phyloP scores from a whole-genome alignment of 2,113 vertebrate species.

The Hypocryptadius cinnamomeus region DNA sequence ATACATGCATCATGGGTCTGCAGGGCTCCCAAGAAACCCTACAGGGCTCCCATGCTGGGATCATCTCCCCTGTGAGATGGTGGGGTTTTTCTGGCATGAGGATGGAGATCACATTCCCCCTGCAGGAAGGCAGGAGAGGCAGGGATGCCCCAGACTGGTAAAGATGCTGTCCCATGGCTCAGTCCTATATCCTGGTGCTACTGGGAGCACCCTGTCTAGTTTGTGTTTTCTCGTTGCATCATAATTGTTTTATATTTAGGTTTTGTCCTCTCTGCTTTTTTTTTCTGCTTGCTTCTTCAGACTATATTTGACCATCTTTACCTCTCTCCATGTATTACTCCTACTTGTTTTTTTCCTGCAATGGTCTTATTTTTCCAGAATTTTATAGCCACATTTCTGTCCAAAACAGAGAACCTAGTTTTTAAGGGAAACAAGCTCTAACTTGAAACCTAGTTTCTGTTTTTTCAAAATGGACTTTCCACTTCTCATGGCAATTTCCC shows the following conservation, averaged over 20 bases:
- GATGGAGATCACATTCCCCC: not conserved
- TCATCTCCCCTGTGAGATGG: not conserved
- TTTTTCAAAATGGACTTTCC: not conserved
- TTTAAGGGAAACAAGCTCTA: not conserved
- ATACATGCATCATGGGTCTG: accelerated
- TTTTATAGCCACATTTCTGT: not conserved
- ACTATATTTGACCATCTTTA: not conserved
- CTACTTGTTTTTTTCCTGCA: not conserved
- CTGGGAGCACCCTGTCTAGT: not conserved
- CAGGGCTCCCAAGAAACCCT: not conserved
- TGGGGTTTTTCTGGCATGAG: not conserved
- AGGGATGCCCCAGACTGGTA: not conserved
- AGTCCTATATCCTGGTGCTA: not conserved
- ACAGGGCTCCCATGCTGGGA: not conserved
- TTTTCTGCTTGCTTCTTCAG: not conserved
- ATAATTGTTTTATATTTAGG: not conserved
- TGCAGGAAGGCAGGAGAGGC: not conserved
- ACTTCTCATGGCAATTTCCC: not conserved
- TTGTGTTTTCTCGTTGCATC: not conserved
- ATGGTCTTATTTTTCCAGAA: not conserved
- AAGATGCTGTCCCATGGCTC: not conserved
- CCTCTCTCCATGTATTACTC: not conserved
- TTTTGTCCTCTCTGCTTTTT: not conserved
- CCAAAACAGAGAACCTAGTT: not conserved
- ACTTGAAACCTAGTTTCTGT: not conserved